A percentile compares a stretch with the other conserved stretches of the same genome.
Evolutionary conservation across 2,888 invertebrate genomes (phyloP).

Genomic region (Ypsolopha scabrella): DNA sequence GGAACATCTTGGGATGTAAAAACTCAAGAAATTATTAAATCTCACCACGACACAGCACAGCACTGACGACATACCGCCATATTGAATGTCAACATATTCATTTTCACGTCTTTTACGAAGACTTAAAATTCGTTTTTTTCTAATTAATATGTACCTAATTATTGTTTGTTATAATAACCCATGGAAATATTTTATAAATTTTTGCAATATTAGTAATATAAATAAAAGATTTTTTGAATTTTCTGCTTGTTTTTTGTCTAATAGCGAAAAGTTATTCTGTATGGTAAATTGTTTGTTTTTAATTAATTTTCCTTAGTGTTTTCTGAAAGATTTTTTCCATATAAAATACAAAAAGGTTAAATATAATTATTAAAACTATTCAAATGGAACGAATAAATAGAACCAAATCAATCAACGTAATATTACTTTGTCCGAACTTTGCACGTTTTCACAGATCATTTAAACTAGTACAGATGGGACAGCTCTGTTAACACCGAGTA

Average conservation of each 20-base stretch:
- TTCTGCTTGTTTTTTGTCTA: constrained; percentile 58
- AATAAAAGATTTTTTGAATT: constrained; percentile 43
- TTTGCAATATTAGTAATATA: constrained; percentile 8
- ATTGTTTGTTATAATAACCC: constrained; percentile 19
- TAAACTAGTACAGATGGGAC: too few species aligned
- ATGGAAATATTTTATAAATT: constrained; percentile 18
- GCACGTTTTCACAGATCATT: too few species aligned
- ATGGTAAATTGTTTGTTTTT: constrained; percentile 17
- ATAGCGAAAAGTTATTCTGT: constrained; percentile 26
- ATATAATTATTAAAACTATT: too few species aligned
- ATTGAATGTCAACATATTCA: constrained; percentile 82
- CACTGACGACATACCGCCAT: constrained; percentile 97
- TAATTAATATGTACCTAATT: constrained; percentile 12
- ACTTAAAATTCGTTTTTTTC: constrained; percentile 23
- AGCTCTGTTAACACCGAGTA: too few species aligned
- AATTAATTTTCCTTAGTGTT: not conserved
- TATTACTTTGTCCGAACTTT: too few species aligned
- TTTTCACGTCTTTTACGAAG: constrained; percentile 48
- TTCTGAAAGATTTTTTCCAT: not conserved
- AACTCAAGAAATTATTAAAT: constrained; percentile 62
- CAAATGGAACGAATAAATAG: too few species aligned
- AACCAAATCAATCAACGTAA: too few species aligned
- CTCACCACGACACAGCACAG: constrained; percentile 97
- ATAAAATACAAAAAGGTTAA: not conserved
- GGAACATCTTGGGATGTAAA: constrained; percentile 31